These are phyloP conservation scores for Symphodus melops DNA, from an alignment of 2,113 vertebrate genomes.

Conservation along the genomic window DNA sequence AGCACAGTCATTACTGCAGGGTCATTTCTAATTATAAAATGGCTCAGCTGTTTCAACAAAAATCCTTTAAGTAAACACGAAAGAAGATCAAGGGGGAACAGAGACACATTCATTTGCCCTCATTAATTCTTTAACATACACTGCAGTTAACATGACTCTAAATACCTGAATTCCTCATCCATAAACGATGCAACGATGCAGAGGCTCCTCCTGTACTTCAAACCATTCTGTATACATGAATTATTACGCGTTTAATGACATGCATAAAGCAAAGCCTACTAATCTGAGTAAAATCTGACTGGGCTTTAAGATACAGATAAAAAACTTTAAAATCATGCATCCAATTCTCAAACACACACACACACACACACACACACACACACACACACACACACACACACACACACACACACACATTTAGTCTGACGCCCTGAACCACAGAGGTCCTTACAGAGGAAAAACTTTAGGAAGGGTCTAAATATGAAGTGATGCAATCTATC, in stretches of 20 bases:
- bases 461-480: constrained; percentile 54
- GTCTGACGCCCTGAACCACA: constrained; percentile 12
- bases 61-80: no score
- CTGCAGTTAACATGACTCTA: neutral
- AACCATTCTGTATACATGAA: constrained; percentile 21
- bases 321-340: constrained; percentile 50
- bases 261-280: constrained; percentile 37
- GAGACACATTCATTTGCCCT: neutral
- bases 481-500: constrained; percentile 73
- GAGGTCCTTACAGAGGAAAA: constrained; percentile 30
- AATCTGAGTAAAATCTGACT: constrained; percentile 45
- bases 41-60: no score
- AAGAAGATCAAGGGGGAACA: neutral
- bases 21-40: no score
- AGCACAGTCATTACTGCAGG: no score
- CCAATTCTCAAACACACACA: neutral
- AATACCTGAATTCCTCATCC: neutral
- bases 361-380: neutral
- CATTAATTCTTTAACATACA: neutral
- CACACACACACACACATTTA: neutral
- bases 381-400: neutral
- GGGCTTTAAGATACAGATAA: constrained; percentile 65
- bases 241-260: constrained; percentile 49
- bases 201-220: neutral
- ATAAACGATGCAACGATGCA: constrained; percentile 12